phyloP scores from a whole-genome alignment of 2,797 vertebrate species.

The Mastacembelus armatus region DNA sequence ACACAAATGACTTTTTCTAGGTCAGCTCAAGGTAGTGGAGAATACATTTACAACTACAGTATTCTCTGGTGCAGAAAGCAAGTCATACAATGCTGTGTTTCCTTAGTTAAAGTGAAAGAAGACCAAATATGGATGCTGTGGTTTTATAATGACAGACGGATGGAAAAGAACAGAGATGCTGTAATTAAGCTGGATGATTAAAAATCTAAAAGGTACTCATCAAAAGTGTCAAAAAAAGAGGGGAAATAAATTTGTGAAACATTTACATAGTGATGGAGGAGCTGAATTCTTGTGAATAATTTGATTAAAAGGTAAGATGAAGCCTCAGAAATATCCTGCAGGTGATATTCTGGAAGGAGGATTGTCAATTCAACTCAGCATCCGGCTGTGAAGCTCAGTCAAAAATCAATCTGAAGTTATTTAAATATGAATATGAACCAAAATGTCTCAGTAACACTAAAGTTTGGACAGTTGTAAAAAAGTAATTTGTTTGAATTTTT shows the following conservation, averaged over 20 bases:
- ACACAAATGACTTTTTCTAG: not conserved
- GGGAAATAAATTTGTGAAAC: conserved; percentile 2
- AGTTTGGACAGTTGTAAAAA: conserved; percentile 7
- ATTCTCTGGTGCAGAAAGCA: not conserved
- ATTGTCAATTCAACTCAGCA: not conserved
- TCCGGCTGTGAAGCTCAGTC: not conserved
- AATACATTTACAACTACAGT: not conserved
- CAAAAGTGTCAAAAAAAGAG: not conserved
- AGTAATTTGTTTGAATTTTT: not conserved
- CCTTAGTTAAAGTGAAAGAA: too few species aligned
- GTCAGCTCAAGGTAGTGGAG: not conserved
- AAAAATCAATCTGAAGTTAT: not conserved
- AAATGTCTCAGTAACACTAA: conserved; percentile 11
- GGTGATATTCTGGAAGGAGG: not conserved
- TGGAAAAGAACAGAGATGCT: not conserved
- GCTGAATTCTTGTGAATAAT: not conserved
- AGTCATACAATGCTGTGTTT: not conserved
- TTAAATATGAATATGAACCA: not conserved
- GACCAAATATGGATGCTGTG: too few species aligned
- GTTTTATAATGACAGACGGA: not conserved
- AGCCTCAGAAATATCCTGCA: conserved; percentile 3
- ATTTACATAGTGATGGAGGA: not conserved
- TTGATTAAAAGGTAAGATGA: conserved; percentile 5
- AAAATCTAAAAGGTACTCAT: not conserved
- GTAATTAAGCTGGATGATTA: not conserved